A percentile compares a stretch with the other conserved stretches of the same genome.
These are phyloP conservation scores for Echinops telfairi DNA, from an alignment of 2,113 vertebrate genomes.

Conservation along the genomic window DNA sequence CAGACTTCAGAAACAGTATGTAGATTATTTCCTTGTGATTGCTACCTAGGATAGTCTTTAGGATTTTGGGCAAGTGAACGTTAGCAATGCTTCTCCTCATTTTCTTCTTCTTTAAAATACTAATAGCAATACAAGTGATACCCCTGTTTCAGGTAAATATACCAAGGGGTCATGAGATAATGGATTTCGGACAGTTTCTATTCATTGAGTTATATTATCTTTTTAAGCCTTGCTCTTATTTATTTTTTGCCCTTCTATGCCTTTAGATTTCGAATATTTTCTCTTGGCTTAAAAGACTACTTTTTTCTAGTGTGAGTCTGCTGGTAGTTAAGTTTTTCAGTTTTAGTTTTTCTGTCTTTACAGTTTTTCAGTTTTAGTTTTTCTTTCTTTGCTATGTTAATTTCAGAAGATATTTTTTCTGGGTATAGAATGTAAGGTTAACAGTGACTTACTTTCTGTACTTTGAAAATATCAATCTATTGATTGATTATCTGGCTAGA, in stretches of 20 bases:
- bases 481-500: not conserved
- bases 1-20: conserved; percentile 21
- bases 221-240: conserved; percentile 16
- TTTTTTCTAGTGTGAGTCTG: not conserved
- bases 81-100: not conserved
- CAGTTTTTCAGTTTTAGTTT: conserved; percentile 35
- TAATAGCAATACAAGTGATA: not conserved
- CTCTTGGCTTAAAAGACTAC: not conserved
- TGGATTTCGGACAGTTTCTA: conserved; percentile 14
- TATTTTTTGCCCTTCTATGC: conserved; percentile 8
- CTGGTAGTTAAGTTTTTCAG: not conserved
- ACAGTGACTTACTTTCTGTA: conserved; percentile 14
- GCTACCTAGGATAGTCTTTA: not conserved
- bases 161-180: conserved; percentile 10
- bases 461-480: not conserved
- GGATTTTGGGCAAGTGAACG: conserved; percentile 22
- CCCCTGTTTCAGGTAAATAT: not conserved
- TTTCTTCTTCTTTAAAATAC: conserved; percentile 32
- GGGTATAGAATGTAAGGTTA: conserved; percentile 56
- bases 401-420: conserved; percentile 67
- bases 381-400: not conserved
- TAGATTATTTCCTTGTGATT: not conserved
- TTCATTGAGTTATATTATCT: not conserved
- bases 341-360: conserved; percentile 46
- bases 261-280: not conserved